A percentile compares a stretch with the other conserved stretches of the same genome.
Evolutionary conservation across 1,140 invertebrate genomes (phyloP).

Genomic region (Patella vulgata): DNA sequence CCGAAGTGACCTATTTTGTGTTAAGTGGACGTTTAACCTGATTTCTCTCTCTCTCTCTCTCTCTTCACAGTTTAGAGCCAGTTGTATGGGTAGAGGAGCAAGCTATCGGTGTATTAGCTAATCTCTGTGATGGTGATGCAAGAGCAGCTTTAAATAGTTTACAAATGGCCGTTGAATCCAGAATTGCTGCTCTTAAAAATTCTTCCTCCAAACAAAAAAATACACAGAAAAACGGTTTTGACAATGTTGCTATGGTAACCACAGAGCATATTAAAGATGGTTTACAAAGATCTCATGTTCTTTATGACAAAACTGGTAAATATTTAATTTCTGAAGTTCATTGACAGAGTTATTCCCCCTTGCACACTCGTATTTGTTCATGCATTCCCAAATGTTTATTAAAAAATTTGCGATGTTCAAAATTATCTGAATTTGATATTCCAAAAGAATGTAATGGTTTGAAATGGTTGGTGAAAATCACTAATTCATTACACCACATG

Average conservation of each 20-base stretch:
- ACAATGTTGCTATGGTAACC: conserved; percentile 32
- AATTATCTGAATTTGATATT: no score
- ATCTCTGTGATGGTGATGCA: conserved; percentile 84
- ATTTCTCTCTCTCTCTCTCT: no score
- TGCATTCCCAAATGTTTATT: no score
- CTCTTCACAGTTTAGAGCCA: conserved; percentile 7
- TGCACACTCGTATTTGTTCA: no score
- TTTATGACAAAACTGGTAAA: conserved; percentile 79
- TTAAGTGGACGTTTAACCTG: no score
- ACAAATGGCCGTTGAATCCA: conserved; percentile 76
- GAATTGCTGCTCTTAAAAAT: conserved; percentile 24
- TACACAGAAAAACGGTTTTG: neutral
- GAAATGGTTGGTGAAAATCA: no score
- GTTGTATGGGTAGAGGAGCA: conserved; percentile 70
- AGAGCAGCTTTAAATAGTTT: conserved; percentile 80
- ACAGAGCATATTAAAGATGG: conserved; percentile 58
- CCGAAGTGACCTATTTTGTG: no score
- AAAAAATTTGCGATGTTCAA: no score
- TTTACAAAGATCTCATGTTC: conserved; percentile 75
- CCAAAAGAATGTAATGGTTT: no score
- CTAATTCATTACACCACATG: no score
- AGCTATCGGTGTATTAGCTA: conserved; percentile 77
- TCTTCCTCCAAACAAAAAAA: neutral
- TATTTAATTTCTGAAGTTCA: neutral
- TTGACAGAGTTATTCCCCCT: no score